A percentile compares a stretch with the other conserved stretches of the same genome.
phyloP scores from a whole-genome alignment of 64 coral and sea anemone species.

The Actinia tenebrosa region DNA sequence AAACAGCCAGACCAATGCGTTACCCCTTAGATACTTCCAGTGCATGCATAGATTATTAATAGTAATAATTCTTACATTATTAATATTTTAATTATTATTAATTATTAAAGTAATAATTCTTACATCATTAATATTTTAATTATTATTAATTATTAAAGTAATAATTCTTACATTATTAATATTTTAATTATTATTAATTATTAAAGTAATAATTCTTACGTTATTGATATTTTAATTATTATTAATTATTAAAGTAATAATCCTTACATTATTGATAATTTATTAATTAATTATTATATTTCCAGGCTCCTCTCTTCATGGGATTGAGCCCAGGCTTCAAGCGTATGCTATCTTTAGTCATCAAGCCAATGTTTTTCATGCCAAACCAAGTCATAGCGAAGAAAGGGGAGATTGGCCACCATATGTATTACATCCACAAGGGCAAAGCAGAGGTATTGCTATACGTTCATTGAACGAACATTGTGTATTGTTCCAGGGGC shows the following conservation, averaged over 20 bases:
- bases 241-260: too few species aligned
- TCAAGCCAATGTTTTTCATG: conserved; percentile 74
- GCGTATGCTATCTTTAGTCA: conserved; percentile 78
- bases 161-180: neutral
- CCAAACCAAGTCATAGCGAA: conserved; percentile 71
- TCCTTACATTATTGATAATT: neutral
- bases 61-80: too few species aligned
- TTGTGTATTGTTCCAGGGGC: too few species aligned
- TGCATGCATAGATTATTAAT: too few species aligned
- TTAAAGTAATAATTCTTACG: neutral
- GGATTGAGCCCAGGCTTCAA: conserved; percentile 63
- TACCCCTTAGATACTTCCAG: too few species aligned
- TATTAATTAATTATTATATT: neutral
- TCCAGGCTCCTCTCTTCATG: conserved; percentile 72
- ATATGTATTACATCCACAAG: conserved; percentile 85
- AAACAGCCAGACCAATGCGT: too few species aligned
- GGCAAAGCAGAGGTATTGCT: conserved; percentile 68
- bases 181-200: neutral
- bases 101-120: neutral
- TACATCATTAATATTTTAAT: neutral
- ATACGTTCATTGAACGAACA: too few species aligned
- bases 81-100: neutral
- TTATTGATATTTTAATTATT: neutral
- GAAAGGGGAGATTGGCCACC: conserved; percentile 78
- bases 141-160: neutral